These are phyloP conservation scores for Hystrix cristata DNA, from an alignment of 2,113 vertebrate species.

Conservation along the genomic window DNA sequence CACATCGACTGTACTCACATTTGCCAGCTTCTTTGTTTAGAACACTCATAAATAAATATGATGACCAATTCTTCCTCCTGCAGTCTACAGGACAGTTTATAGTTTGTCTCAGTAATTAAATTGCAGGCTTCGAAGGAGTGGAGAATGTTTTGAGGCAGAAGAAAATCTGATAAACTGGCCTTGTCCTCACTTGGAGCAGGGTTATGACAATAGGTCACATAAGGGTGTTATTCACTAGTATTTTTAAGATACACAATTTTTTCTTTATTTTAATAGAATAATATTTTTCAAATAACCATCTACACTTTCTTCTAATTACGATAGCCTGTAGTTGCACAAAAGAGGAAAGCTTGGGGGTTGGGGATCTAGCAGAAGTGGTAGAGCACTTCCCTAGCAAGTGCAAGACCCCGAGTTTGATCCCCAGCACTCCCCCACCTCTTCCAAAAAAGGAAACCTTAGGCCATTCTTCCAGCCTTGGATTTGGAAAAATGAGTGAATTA, in stretches of 20 bases:
- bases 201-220: conserved; percentile 33
- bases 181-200: conserved; percentile 42
- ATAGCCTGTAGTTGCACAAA: neutral
- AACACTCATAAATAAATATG: conserved; percentile 76
- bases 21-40: conserved; percentile 70
- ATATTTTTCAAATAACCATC: conserved; percentile 30
- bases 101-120: conserved; percentile 70
- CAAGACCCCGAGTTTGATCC: no score
- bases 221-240: conserved; percentile 43
- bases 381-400: no score
- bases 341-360: neutral
- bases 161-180: conserved; percentile 72
- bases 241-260: conserved; percentile 33
- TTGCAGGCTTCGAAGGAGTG: conserved; percentile 11
- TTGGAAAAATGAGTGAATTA: conserved; percentile 45
- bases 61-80: conserved; percentile 60
- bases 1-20: neutral
- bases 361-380: no score
- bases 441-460: neutral
- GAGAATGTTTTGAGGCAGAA: conserved; percentile 70
- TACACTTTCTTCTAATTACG: conserved; percentile 36
- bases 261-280: conserved; percentile 38
- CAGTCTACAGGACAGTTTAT: conserved; percentile 45
- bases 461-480: neutral
- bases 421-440: no score